phyloP scores from a whole-genome alignment of 2,113 vertebrate species.

The Odontophorus gujanensis region DNA sequence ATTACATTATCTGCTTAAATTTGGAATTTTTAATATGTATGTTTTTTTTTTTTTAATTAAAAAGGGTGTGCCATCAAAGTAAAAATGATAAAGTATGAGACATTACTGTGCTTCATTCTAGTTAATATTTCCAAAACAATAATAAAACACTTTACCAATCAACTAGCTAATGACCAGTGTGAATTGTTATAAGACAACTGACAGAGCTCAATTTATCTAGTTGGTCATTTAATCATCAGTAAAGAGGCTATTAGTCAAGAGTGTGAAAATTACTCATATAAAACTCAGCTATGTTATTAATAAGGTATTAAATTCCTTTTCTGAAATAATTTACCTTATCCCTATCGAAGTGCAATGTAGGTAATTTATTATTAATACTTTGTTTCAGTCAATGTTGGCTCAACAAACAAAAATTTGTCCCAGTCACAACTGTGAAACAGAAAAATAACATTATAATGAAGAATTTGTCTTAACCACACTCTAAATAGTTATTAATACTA shows the following conservation, averaged over 20 bases:
- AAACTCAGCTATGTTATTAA: constrained; percentile 66
- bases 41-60: not conserved
- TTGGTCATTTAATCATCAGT: constrained; percentile 65
- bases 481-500: not conserved
- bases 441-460: constrained; percentile 36
- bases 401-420: constrained; percentile 48
- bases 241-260: constrained; percentile 62
- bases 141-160: constrained; percentile 70
- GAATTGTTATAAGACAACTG: constrained; percentile 17
- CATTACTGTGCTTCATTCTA: constrained; percentile 29
- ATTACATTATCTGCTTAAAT: not conserved
- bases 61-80: constrained; percentile 24
- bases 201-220: constrained; percentile 63
- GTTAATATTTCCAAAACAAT: constrained; percentile 48
- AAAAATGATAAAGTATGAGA: constrained; percentile 52
- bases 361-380: constrained; percentile 55
- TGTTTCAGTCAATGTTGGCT: constrained; percentile 27
- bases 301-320: constrained; percentile 71
- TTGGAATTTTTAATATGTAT: not conserved
- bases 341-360: constrained; percentile 15
- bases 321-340: constrained; percentile 68
- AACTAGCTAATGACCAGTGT: constrained; percentile 52
- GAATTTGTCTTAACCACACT: not conserved
- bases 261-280: constrained; percentile 65
- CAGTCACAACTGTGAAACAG: not conserved